A percentile compares a stretch with the other conserved stretches of the same genome.
Evolutionary conservation across 2,797 vertebrate species (phyloP).

Genomic region (Microctenopoma steveboyesi): DNA sequence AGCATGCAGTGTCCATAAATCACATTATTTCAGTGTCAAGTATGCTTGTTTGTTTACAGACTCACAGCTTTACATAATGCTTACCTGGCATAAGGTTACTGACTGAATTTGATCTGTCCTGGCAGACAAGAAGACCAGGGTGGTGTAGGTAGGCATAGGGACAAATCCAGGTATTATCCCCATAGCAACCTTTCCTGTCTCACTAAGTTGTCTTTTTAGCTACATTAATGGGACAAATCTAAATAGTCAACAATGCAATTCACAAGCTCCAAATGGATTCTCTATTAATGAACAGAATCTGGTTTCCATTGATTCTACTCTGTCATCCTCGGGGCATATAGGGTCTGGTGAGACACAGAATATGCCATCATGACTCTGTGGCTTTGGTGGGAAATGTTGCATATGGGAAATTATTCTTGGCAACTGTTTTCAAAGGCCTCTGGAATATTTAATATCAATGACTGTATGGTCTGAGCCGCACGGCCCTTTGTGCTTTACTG

Average conservation of each 20-base stretch:
- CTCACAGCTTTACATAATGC: background rate
- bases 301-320: slow-evolving; percentile 50
- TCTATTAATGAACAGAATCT: slow-evolving; percentile 29
- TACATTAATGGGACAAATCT: background rate
- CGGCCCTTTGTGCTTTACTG: slow-evolving; percentile 74
- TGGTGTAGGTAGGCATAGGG: background rate
- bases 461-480: slow-evolving; percentile 68
- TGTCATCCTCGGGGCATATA: slow-evolving; percentile 41
- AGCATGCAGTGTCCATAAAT: background rate
- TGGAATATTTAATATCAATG: slow-evolving; percentile 80
- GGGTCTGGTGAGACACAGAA: slow-evolving; percentile 53
- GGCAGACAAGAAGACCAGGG: background rate
- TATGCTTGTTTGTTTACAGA: slow-evolving; percentile 1
- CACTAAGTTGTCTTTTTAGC: background rate
- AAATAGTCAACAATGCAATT: slow-evolving; percentile 14
- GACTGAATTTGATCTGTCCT: background rate
- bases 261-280: slow-evolving; percentile 15
- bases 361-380: slow-evolving; percentile 69
- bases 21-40: background rate
- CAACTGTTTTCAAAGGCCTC: slow-evolving; percentile 76
- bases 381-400: slow-evolving; percentile 82
- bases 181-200: slow-evolving; percentile 1
- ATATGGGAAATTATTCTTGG: slow-evolving; percentile 89
- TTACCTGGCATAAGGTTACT: no score
- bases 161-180: background rate